Evolutionary conservation across 1,140 invertebrate species (phyloP), one percentile per base, ranked within the genome.

Genomic region (Aplysia californica): DNA sequence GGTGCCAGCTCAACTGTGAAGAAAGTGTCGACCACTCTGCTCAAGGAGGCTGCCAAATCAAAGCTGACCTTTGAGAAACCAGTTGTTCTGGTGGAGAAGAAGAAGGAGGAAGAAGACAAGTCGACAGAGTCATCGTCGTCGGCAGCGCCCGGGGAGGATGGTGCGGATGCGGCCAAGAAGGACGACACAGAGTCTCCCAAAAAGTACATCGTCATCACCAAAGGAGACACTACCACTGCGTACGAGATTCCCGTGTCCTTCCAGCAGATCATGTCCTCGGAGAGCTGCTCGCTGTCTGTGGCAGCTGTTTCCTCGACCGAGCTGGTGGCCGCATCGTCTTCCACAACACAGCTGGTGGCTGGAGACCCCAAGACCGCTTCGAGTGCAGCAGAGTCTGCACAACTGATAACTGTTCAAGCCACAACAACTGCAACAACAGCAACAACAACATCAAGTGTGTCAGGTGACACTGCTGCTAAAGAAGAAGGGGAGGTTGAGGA

Each of bases 141-240:
- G n/a, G n/a, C n/a, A n/a, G n/a, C n/a, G n/a, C n/a, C n/a, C n/a
- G n/a, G n/a, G n/a, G n/a, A n/a, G n/a, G n/a, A n/a, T n/a, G n/a
- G n/a, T n/a, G n/a, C n/a, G n/a, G n/a, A n/a, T n/a, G 58, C 6
- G 6, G 29, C 58, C 10, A 26, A 61, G 29, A 31, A 20, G 6
- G 58, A 61, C 20, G 58, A 23, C 10, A 61, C 58, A 61, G 70
- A 72, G 29, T 65, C 59, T 33, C 72, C 72, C 5, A 75, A 75
- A 38, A 75, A 75, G 29, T 75, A 65, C n/a, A 65, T 75, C 39
- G 72, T 75, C 10, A 31, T 75, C 26, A 75, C 72, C 29, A 75
- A 75, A 41, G 70, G 58, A 4, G 70, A 73, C 10, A 58, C 15
- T 1, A 56, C 44, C n/a, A 61, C 70, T 4, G 35, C 70, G 10